Evolutionary conservation across 1,140 invertebrate species (phyloP).

Genomic region (Pseudomyrmex gracilis): DNA sequence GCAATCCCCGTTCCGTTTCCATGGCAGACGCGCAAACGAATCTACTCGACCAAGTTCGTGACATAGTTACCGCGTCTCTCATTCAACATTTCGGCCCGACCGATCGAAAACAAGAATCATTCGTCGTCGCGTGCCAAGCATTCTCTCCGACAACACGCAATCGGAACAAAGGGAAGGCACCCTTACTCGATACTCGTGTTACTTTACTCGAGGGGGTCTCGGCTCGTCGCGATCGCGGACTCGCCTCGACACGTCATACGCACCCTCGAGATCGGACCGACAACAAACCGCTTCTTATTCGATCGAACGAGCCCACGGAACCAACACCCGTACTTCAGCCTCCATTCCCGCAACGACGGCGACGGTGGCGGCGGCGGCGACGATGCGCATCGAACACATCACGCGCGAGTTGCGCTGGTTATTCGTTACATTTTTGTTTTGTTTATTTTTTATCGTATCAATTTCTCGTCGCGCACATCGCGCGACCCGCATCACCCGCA

Average conservation of each 20-base stretch:
- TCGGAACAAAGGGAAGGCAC: too few species aligned
- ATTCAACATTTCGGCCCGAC: not conserved
- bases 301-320: constrained; percentile 29
- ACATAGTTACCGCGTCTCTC: not conserved
- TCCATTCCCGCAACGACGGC: constrained; percentile 67
- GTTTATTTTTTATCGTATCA: not conserved
- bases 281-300: constrained; percentile 58
- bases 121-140: not conserved
- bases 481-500: constrained; percentile 1
- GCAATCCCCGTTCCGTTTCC: not conserved
- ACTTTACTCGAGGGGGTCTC: not conserved
- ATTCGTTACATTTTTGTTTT: constrained; percentile 31
- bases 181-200: too few species aligned
- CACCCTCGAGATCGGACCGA: constrained; percentile 35
- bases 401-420: not conserved
- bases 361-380: too few species aligned
- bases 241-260: constrained; percentile 69
- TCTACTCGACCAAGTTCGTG: not conserved
- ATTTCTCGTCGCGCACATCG: not conserved
- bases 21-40: not conserved
- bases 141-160: too few species aligned
- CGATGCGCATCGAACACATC: constrained; percentile 9
- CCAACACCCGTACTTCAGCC: constrained; percentile 75
- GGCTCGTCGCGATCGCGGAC: constrained; percentile 3
- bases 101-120: not conserved